Conservation (phyloP, 2,113 vertebrate genomes). For the Brienomyrus longianalis region DNA sequence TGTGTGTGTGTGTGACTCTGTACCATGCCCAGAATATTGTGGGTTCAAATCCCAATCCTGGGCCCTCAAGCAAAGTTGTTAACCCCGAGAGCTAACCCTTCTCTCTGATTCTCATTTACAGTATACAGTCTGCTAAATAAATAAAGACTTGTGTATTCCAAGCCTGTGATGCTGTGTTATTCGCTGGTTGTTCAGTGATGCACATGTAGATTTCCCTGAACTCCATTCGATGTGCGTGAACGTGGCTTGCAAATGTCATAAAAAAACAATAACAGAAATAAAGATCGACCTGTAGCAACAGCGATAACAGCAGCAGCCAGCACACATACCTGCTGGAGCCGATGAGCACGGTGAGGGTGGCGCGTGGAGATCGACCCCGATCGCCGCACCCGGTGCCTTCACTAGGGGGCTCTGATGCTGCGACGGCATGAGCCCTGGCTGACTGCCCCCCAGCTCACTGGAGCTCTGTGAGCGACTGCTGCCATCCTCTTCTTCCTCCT, state of each 20-base stretch:
- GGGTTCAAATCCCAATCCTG: not conserved
- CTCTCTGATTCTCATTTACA: not conserved
- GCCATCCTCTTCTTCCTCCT: conserved; percentile 45
- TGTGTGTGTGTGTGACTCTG: not conserved
- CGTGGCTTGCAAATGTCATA: not conserved
- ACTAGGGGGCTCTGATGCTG: conserved; percentile 27
- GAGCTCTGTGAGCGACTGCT: conserved; percentile 43
- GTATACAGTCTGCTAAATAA: not conserved
- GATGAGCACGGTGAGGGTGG: not conserved
- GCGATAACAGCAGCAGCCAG: not conserved
- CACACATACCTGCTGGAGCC: not conserved
- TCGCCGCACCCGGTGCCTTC: conserved; percentile 35
- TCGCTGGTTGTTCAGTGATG: not conserved
- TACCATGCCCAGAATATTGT: not conserved
- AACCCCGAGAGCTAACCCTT: not conserved
- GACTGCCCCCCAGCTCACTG: conserved; percentile 38
- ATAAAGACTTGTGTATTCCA: not conserved
- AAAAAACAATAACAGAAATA: not conserved
- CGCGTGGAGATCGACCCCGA: conserved; percentile 34
- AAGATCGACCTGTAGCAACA: not conserved
- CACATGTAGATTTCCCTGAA: not conserved
- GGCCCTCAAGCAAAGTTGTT: not conserved
- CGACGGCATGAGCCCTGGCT: conserved; percentile 21
- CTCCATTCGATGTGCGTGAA: not conserved
- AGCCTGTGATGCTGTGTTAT: not conserved